Evolutionary conservation across 2,113 vertebrate genomes (phyloP), one percentile per base, ranked within the genome.

Genomic region (Aplodontia rufa): DNA sequence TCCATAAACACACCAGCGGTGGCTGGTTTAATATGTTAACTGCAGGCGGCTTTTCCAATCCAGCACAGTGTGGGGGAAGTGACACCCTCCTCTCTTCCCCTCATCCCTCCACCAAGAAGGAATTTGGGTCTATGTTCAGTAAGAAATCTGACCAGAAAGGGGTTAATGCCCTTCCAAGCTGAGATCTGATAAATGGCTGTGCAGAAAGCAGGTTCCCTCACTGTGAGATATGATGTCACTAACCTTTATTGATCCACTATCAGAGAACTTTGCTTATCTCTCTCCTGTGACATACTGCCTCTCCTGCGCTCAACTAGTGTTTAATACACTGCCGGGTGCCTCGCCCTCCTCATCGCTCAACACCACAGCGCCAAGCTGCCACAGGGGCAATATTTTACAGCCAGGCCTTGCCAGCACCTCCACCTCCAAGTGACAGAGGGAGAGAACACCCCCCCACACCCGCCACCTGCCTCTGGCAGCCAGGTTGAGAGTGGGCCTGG

Each of bases 161-260:
- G 97, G 98, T 99, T 98, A 98, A 98, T 0, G 8, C 96, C 96
- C 96, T 97, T 97, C 94, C 96, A 97, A 98, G 92, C 97, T 97
- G 95, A 91, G 97, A 98, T 99, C 99, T 99, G 99, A 99, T 99
- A 99, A 99, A 99, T 98, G 98, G 98, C 99, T 98, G 97, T 98
- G 98, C 98, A 99, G 99, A 99, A 99, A 99, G 98, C 99, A 98
- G 98, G 99, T 98, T 98, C 99, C 99, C 99, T 99, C 99, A 99
- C 99, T 99, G 98, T 99, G 99, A 99, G 99, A 99, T 99, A 99
- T 99, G 99, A 99, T 99, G 99, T 99, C 99, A 99, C 99, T 99
- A 99, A 99, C 99, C 99, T 99, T 99, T 99, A 99, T 99, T 99
- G 99, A 99, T 99, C 99, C 98, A 98, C 98, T 98, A 99, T 98